Conservation (phyloP, 2,113 vertebrate genomes). For the Pseudorasbora parva region DNA sequence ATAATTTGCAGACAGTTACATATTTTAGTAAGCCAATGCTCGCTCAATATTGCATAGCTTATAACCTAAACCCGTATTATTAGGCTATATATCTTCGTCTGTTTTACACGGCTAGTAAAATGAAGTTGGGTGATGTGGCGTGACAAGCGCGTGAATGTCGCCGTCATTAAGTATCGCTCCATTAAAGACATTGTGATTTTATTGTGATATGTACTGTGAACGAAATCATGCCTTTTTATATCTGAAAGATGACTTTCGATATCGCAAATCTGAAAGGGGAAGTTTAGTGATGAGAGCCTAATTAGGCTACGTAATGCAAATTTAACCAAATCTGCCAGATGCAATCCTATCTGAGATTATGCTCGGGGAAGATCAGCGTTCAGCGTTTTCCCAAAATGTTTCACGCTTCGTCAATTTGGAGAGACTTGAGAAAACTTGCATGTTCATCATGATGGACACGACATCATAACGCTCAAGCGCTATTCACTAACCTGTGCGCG, state of each 20-base stretch:
- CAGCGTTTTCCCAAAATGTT: neutral
- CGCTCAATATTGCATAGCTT: neutral
- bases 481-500: neutral
- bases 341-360: neutral
- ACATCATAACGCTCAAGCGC: neutral
- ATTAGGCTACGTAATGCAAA: neutral
- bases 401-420: neutral
- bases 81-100: neutral
- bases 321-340: neutral
- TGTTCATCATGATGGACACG: neutral
- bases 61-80: neutral
- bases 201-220: neutral
- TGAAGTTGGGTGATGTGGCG: neutral
- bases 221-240: neutral
- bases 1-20: neutral
- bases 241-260: neutral
- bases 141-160: neutral
- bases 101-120: neutral
- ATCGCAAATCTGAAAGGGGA: neutral
- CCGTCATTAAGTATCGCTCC: conserved; percentile 8
- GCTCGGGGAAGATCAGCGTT: neutral
- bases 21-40: neutral
- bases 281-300: neutral
- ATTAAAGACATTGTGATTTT: neutral
- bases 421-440: neutral